Percentiles rank a stretch among this genome's conserved stretches.
Evolutionary conservation across 2,888 invertebrate genomes (phyloP).

Genomic region (Limnephilus marmoratus): DNA sequence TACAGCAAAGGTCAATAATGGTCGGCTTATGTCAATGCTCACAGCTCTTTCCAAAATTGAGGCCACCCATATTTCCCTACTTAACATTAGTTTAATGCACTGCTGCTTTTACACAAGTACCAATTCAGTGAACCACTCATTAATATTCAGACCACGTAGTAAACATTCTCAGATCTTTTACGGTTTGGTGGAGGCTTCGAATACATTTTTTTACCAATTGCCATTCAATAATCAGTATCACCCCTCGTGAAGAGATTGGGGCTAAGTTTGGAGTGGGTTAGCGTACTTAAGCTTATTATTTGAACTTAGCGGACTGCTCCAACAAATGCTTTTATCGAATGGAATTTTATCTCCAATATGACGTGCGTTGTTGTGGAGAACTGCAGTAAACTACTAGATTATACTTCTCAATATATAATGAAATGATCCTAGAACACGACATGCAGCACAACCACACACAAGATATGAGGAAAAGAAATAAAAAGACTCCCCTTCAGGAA

Average conservation of each 20-base stretch:
- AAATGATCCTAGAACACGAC: too few relatives aligned
- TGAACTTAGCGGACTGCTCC: not conserved
- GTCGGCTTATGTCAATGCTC: not conserved
- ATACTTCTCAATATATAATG: not conserved
- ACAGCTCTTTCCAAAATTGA: not conserved
- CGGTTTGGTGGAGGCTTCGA: not conserved
- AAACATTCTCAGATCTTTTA: not conserved
- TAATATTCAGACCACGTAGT: not conserved
- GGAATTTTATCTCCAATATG: slow-evolving; percentile 18
- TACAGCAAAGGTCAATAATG: not conserved
- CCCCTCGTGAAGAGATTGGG: not conserved
- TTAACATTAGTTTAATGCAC: not conserved
- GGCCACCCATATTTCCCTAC: not conserved
- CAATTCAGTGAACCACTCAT: not conserved
- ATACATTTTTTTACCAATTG: not conserved
- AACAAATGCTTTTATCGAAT: slow-evolving; percentile 16
- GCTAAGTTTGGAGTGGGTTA: not conserved
- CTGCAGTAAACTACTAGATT: not conserved
- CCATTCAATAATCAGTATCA: not conserved
- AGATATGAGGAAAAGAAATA: too few relatives aligned
- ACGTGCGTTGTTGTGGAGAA: not conserved
- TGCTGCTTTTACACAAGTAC: not conserved
- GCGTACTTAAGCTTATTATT: not conserved
- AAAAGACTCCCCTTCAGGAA: too few relatives aligned
- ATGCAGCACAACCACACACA: too few relatives aligned